A percentile compares a stretch with the other conserved stretches of the same genome.
Conservation (phyloP, 2,113 vertebrate genomes). For the Pollachius pollachius region DNA sequence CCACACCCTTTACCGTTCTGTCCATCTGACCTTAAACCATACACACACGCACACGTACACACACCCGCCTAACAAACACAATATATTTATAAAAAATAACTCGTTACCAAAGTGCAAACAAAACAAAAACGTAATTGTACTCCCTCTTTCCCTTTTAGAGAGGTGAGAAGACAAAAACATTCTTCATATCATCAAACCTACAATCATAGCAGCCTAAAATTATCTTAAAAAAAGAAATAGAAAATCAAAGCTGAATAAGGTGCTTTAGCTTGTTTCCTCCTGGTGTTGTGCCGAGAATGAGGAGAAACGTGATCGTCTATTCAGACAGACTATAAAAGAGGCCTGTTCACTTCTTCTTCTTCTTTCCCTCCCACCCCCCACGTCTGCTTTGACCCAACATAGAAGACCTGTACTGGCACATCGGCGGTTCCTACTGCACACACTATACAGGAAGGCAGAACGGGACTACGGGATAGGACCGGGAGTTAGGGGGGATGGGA, state of each 20-base stretch:
- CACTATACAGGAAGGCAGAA: conserved; percentile 47
- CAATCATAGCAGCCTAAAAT: conserved; percentile 96
- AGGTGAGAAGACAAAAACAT: conserved; percentile 77
- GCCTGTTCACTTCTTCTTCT: conserved; percentile 29
- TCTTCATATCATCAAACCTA: conserved; percentile 93
- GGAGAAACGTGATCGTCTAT: conserved; percentile 16
- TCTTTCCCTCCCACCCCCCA: neutral
- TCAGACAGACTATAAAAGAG: conserved; percentile 42
- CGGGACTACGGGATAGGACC: conserved; percentile 24
- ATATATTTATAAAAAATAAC: conserved; percentile 78
- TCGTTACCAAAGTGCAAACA: conserved; percentile 76
- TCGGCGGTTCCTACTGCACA: conserved; percentile 51
- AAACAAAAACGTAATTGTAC: conserved; percentile 50
- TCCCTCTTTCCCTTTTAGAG: conserved; percentile 65
- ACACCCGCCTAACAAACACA: conserved; percentile 73
- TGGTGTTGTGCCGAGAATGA: conserved; percentile 35
- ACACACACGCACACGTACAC: conserved; percentile 72
- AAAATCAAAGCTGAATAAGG: conserved; percentile 90
- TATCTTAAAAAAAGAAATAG: conserved; percentile 28
- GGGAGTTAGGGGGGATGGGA: neutral
- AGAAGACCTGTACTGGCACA: conserved; percentile 41
- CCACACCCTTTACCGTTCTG: conserved; percentile 78
- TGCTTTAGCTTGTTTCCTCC: conserved; percentile 92
- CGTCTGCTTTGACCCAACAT: conserved; percentile 37
- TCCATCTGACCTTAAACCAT: conserved; percentile 63